These are phyloP conservation scores for Oreochromis tanganicae DNA, from an alignment of 2,113 vertebrate species.

Conservation along the genomic window DNA sequence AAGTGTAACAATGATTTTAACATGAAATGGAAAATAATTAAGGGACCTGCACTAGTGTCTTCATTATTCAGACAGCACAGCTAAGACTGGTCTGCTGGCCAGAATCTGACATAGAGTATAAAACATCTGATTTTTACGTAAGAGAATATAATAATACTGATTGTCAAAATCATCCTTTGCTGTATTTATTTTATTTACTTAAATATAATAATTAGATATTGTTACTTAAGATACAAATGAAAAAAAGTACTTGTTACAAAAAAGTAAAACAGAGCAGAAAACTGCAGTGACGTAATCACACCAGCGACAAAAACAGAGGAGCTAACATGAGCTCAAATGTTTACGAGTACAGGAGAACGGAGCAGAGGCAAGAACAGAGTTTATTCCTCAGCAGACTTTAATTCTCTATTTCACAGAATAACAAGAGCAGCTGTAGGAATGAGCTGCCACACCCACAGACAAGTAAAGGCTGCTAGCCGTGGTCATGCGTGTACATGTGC, in stretches of 20 bases:
- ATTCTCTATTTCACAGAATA: background rate
- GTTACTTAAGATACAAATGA: background rate
- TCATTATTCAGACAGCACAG: background rate
- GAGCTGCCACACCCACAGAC: background rate
- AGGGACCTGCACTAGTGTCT: background rate
- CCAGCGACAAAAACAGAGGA: background rate
- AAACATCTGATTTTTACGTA: background rate
- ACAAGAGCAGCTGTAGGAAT: background rate
- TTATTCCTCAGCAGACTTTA: too few species aligned
- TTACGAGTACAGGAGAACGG: background rate
- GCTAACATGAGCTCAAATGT: background rate
- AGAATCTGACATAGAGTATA: background rate
- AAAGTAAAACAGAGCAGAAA: background rate
- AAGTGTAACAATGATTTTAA: background rate
- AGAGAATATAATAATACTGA: background rate
- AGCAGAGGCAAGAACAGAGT: background rate
- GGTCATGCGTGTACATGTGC: background rate
- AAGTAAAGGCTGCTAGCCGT: background rate
- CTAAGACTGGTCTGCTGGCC: background rate
- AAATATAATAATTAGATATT: background rate
- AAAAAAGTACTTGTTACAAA: background rate
- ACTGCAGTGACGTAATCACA: background rate
- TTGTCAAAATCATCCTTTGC: background rate
- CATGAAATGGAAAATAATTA: background rate
- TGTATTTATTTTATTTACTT: background rate